These are phyloP conservation scores for Poecilia picta DNA, from an alignment of 2,797 vertebrate genomes.

Conservation along the genomic window DNA sequence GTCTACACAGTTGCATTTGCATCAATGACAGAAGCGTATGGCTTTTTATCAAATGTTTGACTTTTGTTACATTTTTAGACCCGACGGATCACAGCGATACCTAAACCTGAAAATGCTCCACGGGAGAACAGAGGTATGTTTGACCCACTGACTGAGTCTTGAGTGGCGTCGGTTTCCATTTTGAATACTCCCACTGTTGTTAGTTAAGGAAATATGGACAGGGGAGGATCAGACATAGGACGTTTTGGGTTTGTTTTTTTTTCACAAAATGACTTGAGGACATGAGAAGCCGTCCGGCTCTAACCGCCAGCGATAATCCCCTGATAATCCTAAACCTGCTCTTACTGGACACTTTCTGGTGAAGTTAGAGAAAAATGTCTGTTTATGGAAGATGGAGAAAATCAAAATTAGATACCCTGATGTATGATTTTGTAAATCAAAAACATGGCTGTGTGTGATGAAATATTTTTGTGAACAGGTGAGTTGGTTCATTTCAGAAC, in stretches of 20 bases:
- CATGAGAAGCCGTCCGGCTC: too few relatives aligned
- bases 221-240: too few relatives aligned
- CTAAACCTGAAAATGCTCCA: conserved; percentile 87
- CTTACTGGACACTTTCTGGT: neutral
- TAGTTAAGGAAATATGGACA: neutral
- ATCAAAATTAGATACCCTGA: neutral
- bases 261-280: too few relatives aligned
- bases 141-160: neutral
- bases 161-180: neutral
- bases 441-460: neutral
- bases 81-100: conserved; percentile 82
- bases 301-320: too few relatives aligned
- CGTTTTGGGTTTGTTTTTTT: too few relatives aligned
- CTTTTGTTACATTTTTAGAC: conserved; percentile 73
- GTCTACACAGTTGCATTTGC: neutral
- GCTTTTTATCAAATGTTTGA: neutral
- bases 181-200: neutral
- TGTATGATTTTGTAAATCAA: neutral
- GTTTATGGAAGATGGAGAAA: neutral
- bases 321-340: too few relatives aligned
- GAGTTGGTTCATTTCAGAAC: too few relatives aligned
- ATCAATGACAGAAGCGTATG: neutral
- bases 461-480: neutral
- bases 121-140: conserved; percentile 92
- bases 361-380: neutral